Percentiles rank a stretch among this genome's conserved stretches.
Conservation (phyloP, 1,140 invertebrate genomes). For the Pararge aegeria region DNA sequence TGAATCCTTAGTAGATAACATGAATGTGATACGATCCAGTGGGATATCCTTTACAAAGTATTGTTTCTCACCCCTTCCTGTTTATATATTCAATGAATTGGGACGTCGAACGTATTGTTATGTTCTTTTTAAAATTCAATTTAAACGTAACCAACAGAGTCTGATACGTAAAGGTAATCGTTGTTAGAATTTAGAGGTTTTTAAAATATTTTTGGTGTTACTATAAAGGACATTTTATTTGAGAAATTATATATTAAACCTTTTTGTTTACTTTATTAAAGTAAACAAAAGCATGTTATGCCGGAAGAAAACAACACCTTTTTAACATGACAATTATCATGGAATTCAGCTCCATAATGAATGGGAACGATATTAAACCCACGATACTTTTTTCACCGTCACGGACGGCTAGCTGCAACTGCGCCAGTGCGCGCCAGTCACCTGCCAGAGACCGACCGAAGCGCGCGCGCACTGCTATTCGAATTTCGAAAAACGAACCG, state of each 20-base stretch:
- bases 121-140: no score
- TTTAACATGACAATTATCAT: constrained; percentile 20
- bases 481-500: constrained; percentile 51
- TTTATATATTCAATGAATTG: no score
- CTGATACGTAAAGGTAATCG: no score
- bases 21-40: constrained; percentile 8
- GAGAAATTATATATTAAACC: no score
- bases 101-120: no score
- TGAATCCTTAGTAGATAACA: constrained; percentile 14
- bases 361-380: constrained; percentile 29
- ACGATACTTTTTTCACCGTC: constrained; percentile 37
- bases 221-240: no score
- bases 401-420: constrained; percentile 33
- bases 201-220: no score
- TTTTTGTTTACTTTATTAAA: no score
- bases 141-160: no score
- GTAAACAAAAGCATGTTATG: constrained; percentile 1
- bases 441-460: constrained; percentile 58
- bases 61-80: background rate
- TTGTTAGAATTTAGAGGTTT: no score
- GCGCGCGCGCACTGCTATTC: constrained; percentile 55
- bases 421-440: constrained; percentile 58
- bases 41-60: constrained; percentile 11
- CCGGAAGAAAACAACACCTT: constrained; percentile 7
- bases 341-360: constrained; percentile 30